phyloP scores from a whole-genome alignment of 2,888 invertebrate genomes.

The Drosophila picticornis region DNA sequence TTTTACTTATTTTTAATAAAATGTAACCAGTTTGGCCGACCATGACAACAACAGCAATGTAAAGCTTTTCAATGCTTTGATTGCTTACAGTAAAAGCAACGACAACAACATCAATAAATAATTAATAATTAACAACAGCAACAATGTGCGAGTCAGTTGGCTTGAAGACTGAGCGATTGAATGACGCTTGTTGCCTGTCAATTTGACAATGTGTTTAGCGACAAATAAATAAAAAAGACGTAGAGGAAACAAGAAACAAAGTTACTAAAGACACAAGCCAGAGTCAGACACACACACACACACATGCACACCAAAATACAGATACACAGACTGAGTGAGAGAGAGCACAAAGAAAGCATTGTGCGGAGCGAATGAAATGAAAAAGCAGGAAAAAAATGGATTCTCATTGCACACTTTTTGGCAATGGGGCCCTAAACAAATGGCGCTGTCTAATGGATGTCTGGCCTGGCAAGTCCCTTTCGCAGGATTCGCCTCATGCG shows the following conservation, averaged over 20 bases:
- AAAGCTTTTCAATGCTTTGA: slow-evolving; percentile 29
- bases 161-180: slow-evolving; percentile 56
- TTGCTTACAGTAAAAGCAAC: slow-evolving; percentile 20
- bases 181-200: slow-evolving; percentile 72
- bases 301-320: slow-evolving; percentile 1
- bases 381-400: slow-evolving; percentile 31
- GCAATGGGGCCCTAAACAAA: slow-evolving; percentile 43
- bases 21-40: slow-evolving; percentile 46
- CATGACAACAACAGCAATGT: not conserved
- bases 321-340: not conserved
- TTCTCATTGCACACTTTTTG: slow-evolving; percentile 40
- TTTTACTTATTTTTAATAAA: slow-evolving; percentile 44
- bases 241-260: slow-evolving; percentile 2
- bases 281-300: slow-evolving; percentile 18
- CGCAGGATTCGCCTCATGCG: slow-evolving; percentile 2
- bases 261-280: slow-evolving; percentile 10
- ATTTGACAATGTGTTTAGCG: slow-evolving; percentile 68
- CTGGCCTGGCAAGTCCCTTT: slow-evolving; percentile 34
- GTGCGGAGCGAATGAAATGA: not conserved
- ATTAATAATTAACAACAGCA: slow-evolving; percentile 55
- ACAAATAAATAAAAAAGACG: slow-evolving; percentile 16
- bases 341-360: slow-evolving; percentile 1
- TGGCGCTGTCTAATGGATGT: slow-evolving; percentile 56
- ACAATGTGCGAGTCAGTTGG: slow-evolving; percentile 29
- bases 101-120: slow-evolving; percentile 34